Evolutionary conservation across 2,797 vertebrate species (phyloP), one percentile per base, ranked within the genome.

Genomic region (Sebastes hubbsi): DNA sequence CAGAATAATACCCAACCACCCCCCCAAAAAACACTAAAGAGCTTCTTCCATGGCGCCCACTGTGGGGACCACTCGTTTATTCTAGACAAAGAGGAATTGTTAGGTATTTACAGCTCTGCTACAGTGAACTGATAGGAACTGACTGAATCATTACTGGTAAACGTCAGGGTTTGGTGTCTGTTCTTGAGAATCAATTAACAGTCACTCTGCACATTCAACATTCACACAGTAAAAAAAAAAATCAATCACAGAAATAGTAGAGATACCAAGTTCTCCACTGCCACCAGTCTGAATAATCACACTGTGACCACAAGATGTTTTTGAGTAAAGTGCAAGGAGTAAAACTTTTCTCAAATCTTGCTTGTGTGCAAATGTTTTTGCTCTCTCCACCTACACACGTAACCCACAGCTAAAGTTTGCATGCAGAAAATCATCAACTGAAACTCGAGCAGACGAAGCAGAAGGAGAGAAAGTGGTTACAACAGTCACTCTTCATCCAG

Each of bases 331-430:
- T 64, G 9, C 5, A 14, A 69, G 27, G 32, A 60, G 27, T 16
- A 54, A 63, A 78, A 80, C 58, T 62, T 78, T 82, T 75, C 36
- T 64, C 67, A 77, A 32, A 65, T 81, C 3, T 54, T 72, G 30
- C 14, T 38, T 30, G 32, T 12, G 52, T 52, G 12, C 32, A 54
- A 42, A 68, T 52, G 8, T 49, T 66, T 30, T 12, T 24, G 58
- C 64, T 32, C 34, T 6, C 6, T 74, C 72, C 72, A 25, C 81
- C 83, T 38, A 86, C 68, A 71, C 4, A 0, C 34, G 20, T 27
- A 32, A 36, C 61, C 22, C 42, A 14, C 38, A 25, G 64, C 27
- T 30, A 22, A 38, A 75, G 20, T 30, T 67, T 4, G 52, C 32
- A 10, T 56, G 34, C 36, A 38, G 34, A 73, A 67, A 73, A 69